Base-by-base conservation (phyloP, 2,113 vertebrate genomes). In the Pollachius pollachius region DNA sequence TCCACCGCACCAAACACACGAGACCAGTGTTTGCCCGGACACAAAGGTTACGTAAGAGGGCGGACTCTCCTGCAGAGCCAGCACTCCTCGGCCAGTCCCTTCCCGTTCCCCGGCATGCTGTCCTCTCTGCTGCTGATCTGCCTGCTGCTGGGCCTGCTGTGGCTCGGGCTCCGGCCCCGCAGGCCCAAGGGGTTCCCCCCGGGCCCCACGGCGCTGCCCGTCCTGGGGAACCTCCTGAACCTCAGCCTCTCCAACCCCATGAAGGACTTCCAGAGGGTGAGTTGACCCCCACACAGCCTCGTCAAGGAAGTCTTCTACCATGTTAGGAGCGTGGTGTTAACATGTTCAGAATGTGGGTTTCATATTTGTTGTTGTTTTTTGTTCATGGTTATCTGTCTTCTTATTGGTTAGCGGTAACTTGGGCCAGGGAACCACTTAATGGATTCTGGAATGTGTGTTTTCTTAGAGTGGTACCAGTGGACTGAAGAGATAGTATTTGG, bases 121-220 rank as follows among this genome's bases (percentile, higher is more conserved):
- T 30, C 62, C 0, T 76, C 78, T 8, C 1, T 85, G 5, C 15
- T 90, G 19, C 76, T 92, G 19, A 59, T 91, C 1, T 80, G 67
- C 16, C 13, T 89, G 37, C 78, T 77, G 3, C 0, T 90, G 18
- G 71, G 77, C 69, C 71, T 88, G 19, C 1, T 92, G 30, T 23
- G 86, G 21, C 6, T 88, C 68, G 74, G 41, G 64, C 2, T 78
- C 59, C 79, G 71, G 85, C 72, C 0, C 78, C 82, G 79, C 72
- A 88, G 84, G 62, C 85, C 84, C 63, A 81, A 86, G 74, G 92
- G 91, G 84, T 91, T 93, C 56, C 92, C 92, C 5, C 90, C 92
- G 0, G 90, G 92, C 52, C 90, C 92, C 4, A 19, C 57, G 0
- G 15, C 65, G 0, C 11, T 90, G 15, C 92, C 91, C 0, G 1